Conservation (phyloP, 1,140 invertebrate species). For the Bemisia tabaci region DNA sequence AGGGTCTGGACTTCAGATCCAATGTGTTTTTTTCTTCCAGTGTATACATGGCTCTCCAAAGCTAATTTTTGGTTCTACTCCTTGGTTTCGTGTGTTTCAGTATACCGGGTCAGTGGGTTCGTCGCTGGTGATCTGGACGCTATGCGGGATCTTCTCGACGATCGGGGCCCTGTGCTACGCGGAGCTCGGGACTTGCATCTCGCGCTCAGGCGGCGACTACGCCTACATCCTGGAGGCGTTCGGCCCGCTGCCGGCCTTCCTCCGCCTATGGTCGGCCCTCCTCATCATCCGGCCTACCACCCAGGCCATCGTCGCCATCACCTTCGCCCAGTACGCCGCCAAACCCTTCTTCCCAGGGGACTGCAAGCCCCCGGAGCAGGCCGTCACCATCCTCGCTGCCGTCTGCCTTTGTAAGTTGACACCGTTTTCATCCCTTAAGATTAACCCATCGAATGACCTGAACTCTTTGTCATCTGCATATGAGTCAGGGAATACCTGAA, state of each 20-base stretch:
- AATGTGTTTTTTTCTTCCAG: no score
- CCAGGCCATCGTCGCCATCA: conserved; percentile 68
- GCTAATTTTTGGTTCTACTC: no score
- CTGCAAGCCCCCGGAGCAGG: conserved; percentile 46
- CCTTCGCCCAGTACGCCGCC: conserved; percentile 60
- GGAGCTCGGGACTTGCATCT: conserved; percentile 53
- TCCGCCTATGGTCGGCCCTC: conserved; percentile 74
- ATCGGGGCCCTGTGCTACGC: conserved; percentile 70
- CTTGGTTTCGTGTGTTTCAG: no score
- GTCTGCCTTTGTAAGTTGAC: conserved; percentile 63
- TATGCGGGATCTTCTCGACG: conserved; percentile 57
- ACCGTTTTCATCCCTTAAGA: no score
- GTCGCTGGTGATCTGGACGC: conserved; percentile 56
- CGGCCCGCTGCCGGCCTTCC: conserved; percentile 75
- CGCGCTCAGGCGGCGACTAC: conserved; percentile 73
- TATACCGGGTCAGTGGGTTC: conserved; percentile 48
- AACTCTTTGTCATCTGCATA: no score
- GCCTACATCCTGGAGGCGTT: conserved; percentile 77
- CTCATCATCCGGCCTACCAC: conserved; percentile 71
- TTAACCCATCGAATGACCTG: no score
- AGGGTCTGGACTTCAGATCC: no score
- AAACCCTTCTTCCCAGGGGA: conserved; percentile 74
- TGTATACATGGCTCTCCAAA: no score
- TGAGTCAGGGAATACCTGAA: no score
- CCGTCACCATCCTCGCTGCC: conserved; percentile 54